Evolutionary conservation across 2,113 vertebrate species (phyloP).

Genomic region (Mustela nigripes): DNA sequence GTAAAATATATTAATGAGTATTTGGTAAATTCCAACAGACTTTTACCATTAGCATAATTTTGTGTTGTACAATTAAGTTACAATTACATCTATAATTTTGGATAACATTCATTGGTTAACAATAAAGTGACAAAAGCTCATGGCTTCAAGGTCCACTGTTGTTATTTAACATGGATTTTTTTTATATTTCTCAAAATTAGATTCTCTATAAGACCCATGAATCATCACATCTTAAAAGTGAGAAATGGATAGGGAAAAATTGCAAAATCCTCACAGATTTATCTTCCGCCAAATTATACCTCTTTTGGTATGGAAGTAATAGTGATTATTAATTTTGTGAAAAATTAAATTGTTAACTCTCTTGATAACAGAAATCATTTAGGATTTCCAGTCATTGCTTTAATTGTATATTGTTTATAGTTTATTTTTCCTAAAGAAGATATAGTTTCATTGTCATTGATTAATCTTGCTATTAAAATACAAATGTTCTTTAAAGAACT

Average conservation of each 20-base stretch:
- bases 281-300: not conserved
- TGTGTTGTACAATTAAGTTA: conserved; percentile 91
- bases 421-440: conserved; percentile 37
- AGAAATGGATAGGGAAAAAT: not conserved
- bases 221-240: conserved; percentile 38
- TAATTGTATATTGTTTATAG: conserved; percentile 44
- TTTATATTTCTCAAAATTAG: conserved; percentile 53
- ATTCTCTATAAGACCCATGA: not conserved
- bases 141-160: conserved; percentile 88
- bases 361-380: conserved; percentile 50
- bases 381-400: conserved; percentile 78
- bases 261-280: conserved; percentile 33
- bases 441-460: conserved; percentile 47
- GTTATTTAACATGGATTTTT: conserved; percentile 87
- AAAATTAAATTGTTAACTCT: conserved; percentile 73
- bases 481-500: not conserved
- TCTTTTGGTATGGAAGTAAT: conserved; percentile 66
- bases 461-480: conserved; percentile 45
- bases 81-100: conserved; percentile 91
- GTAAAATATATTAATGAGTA: conserved; percentile 79
- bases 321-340: conserved; percentile 68
- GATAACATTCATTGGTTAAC: conserved; percentile 92
- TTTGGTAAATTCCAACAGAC: conserved; percentile 72
- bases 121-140: conserved; percentile 93
- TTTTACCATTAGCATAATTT: conserved; percentile 87